Evolutionary conservation across 2,113 vertebrate genomes (phyloP), one percentile per base, ranked within the genome.

Genomic region (Hemiscyllium ocellatum): DNA sequence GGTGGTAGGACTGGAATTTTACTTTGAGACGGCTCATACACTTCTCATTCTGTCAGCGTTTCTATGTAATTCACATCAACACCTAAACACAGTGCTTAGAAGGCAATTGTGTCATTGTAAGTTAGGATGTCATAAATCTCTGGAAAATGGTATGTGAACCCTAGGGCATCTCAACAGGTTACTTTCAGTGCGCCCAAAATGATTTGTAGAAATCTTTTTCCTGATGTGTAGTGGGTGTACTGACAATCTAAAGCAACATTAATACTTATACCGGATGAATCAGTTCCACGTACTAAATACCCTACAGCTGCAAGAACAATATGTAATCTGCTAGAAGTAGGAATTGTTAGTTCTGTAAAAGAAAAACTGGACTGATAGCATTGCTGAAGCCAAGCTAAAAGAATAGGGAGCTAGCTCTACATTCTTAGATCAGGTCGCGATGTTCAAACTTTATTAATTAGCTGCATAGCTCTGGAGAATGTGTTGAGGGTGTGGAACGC

Each of bases 121-220:
- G 8, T 3, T 26, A 47, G 20, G 6, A 95, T 29, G 68, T 6
- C 42, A 52, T 95, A 70, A 95, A 95, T 95, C 42, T 95, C 17
- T 72, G 94, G 68, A 12, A 72, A 76, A 72, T 95, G 68, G 93
- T 72, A 95, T 70, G 93, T 42, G 93, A 95, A 95, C 93, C 93
- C 91, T 12, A 7, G 93, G 37, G 68, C 94, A 72, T 95, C 26
- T 29, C 61, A 93, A 37, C 20, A 68, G 56, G 61, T 93, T 93
- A 93, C 33, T 37, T 93, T 93, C 61, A 37, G 89, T 33, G 37
- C 37, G 6, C n/a, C 89, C 42, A 50, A 72, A 61, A 72, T 72
- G 68, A 33, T 95, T 95, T 72, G 94, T 72, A 10, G 20, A 72
- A 65, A 47, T 70, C 42, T 95, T 95, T 76, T 68, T 50, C 22